phyloP scores from a whole-genome alignment of 1,140 invertebrate species.

The Hycleus phaleratus region DNA sequence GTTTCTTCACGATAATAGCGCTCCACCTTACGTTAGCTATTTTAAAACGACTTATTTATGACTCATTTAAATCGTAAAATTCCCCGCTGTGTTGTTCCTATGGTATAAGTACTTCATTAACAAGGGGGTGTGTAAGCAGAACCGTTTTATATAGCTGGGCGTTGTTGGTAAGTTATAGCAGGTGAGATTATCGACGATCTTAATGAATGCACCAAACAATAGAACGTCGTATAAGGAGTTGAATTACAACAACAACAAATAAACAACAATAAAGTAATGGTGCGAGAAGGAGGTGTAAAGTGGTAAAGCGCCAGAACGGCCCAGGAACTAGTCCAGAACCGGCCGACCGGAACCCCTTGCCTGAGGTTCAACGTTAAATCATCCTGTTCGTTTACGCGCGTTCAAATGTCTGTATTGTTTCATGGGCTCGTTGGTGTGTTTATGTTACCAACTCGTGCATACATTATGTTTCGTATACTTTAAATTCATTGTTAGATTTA shows the following conservation, averaged over 20 bases:
- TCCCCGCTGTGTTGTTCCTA: constrained; percentile 1
- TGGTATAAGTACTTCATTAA: constrained; percentile 12
- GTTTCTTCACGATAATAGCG: not conserved
- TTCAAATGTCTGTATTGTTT: constrained; percentile 18
- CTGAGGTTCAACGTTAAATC: constrained; percentile 9
- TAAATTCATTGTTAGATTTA: constrained; percentile 19
- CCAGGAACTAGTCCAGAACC: constrained; percentile 1
- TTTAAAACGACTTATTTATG: constrained; percentile 14
- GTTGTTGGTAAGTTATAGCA: constrained; percentile 12
- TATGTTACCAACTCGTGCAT: constrained; percentile 17
- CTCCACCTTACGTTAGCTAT: constrained; percentile 2
- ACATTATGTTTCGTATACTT: constrained; percentile 15
- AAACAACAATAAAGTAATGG: constrained; percentile 11
- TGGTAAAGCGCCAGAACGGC: constrained; percentile 8
- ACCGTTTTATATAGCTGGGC: not conserved
- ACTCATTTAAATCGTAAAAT: constrained; percentile 15
- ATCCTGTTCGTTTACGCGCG: constrained; percentile 8
- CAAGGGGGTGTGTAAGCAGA: constrained; percentile 4
- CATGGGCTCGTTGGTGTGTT: constrained; percentile 9
- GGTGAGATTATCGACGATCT: constrained; percentile 14
- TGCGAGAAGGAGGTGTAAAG: constrained; percentile 18
- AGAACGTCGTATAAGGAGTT: not conserved
- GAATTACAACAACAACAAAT: not conserved
- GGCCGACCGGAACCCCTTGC: constrained; percentile 11
- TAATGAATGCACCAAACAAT: constrained; percentile 16